Evolutionary conservation across 2,888 invertebrate genomes (phyloP).

Genomic region (Microctonus brassicae): DNA sequence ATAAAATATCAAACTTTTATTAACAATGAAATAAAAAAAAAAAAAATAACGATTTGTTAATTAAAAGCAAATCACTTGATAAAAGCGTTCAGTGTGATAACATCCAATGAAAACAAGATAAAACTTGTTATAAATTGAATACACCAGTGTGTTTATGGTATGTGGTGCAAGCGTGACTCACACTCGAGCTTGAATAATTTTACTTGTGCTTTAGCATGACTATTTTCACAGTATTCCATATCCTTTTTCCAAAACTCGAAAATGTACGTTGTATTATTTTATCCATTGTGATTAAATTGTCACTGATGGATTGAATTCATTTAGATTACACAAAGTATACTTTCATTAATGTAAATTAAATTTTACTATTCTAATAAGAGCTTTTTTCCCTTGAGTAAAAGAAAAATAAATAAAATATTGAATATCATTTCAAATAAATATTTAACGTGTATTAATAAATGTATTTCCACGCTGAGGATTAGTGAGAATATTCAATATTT

Average conservation of each 20-base stretch:
- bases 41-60: neutral
- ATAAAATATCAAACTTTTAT: too few species aligned
- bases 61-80: slow-evolving; percentile 3
- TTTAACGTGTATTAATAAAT: too few species aligned
- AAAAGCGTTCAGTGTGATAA: neutral
- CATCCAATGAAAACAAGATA: slow-evolving; percentile 20
- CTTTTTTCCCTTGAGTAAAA: neutral
- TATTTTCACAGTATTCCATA: slow-evolving; percentile 21
- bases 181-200: slow-evolving; percentile 43
- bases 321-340: slow-evolving; percentile 38
- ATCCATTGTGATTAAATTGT: slow-evolving; percentile 49
- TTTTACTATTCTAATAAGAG: slow-evolving; percentile 17
- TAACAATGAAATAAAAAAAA: neutral
- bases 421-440: too few species aligned
- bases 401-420: neutral
- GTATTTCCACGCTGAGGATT: too few species aligned
- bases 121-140: slow-evolving; percentile 41
- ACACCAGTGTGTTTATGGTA: slow-evolving; percentile 43
- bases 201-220: slow-evolving; percentile 23
- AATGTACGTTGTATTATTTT: slow-evolving; percentile 41
- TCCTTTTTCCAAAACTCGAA: slow-evolving; percentile 44
- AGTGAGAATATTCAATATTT: too few species aligned
- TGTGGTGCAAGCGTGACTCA: slow-evolving; percentile 32
- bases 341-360: slow-evolving; percentile 50
- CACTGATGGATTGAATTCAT: slow-evolving; percentile 53